Evolutionary conservation across 2,888 invertebrate genomes (phyloP).

Genomic region (Biston betularia): DNA sequence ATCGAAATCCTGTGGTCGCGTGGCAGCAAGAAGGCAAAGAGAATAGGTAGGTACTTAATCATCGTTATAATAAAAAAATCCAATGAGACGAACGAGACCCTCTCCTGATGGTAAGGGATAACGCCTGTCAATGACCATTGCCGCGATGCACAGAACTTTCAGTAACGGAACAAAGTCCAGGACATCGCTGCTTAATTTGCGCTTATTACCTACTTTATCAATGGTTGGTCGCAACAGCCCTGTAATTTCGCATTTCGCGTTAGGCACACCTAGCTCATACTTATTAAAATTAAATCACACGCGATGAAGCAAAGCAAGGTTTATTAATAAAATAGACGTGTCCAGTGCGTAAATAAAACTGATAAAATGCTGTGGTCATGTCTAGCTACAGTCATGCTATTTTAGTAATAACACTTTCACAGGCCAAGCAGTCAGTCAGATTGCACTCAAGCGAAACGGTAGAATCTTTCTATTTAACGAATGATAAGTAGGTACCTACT

Average conservation of each 20-base stretch:
- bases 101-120: no score
- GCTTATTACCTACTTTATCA: slow-evolving; percentile 12
- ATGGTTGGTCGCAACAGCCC: no score
- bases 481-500: slow-evolving; percentile 29
- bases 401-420: slow-evolving; percentile 44
- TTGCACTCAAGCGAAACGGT: slow-evolving; percentile 43
- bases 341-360: slow-evolving; percentile 32
- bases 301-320: slow-evolving; percentile 26
- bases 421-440: slow-evolving; percentile 41
- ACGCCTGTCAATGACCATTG: no score
- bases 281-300: slow-evolving; percentile 23
- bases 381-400: slow-evolving; percentile 34
- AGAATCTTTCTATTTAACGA: slow-evolving; percentile 41
- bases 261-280: slow-evolving; percentile 17
- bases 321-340: slow-evolving; percentile 1
- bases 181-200: no score
- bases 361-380: slow-evolving; percentile 8
- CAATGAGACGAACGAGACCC: no score
- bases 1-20: slow-evolving; percentile 70
- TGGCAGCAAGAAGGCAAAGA: slow-evolving; percentile 79
- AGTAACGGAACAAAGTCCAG: no score
- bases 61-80: no score
- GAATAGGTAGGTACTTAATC: slow-evolving; percentile 58
- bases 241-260: no score
- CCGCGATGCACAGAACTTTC: no score